Evolutionary conservation across 2,888 invertebrate species (phyloP), one percentile per base, ranked within the genome.

Genomic region (Brenthis daphne): DNA sequence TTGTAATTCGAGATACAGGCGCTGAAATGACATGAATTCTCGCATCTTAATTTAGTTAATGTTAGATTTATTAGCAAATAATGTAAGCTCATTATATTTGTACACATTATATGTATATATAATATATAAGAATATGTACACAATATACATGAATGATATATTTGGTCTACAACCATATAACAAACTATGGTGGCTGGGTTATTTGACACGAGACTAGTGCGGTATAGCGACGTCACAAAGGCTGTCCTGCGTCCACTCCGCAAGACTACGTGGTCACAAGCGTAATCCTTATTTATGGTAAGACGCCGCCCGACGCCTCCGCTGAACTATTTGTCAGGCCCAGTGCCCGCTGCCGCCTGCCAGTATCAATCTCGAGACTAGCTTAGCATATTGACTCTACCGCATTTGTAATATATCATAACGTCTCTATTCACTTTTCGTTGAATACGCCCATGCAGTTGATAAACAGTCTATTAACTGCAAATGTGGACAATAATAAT

Each of bases 261-360:
- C 89, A 87, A 88, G 88, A 89, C 88, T 87, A 82, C 82, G 89
- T 90, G 91, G 90, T 90, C 88, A 86, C 82, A 71, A 77, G 69
- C 81, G 75, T 92, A 92, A 93, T 93, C 93, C 92, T 93, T 92
- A 93, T 93, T 93, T 93, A 93, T 93, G 87, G 93, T 88, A 90
- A 91, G 90, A 91, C 85, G 90, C 84, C 83, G 77, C 81, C 82
- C 86, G 86, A 89, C 86, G 91, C 90, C 90, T 89, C 86, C 82
- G 80, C 79, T 83, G 83, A 83, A 85, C 89, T 85, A 92, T 92
- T 92, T 88, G 87, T 92, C 91, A 91, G 82, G 79, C 83, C 81
- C 78, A 78, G 82, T 82, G 79, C 73, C 79, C 80, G 78, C 76
- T 76, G 79, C 73, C 79, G 80, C 78, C 76, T 76, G 79, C 80